phyloP scores from a whole-genome alignment of 1,140 invertebrate genomes.

The Drosophila sulfurigaster region DNA sequence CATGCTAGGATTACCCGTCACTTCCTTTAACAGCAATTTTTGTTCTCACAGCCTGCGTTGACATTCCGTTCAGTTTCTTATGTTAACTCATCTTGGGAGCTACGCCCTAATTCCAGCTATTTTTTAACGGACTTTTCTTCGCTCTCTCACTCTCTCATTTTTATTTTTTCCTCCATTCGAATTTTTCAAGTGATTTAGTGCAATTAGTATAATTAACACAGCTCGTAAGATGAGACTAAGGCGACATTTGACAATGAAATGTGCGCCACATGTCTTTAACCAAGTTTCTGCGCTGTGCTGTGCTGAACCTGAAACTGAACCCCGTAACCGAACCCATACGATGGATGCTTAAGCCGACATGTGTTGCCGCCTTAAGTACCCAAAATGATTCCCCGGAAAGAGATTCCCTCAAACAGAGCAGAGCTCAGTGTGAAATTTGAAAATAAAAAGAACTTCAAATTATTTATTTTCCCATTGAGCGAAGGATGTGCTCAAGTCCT shows the following conservation, averaged over 20 bases:
- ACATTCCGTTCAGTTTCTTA: conserved; percentile 45
- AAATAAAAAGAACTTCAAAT: conserved; percentile 16
- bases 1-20: conserved; percentile 58
- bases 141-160: neutral
- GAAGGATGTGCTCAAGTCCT: neutral
- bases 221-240: conserved; percentile 72
- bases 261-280: conserved; percentile 67
- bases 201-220: conserved; percentile 82
- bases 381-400: conserved; percentile 61
- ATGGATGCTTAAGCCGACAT: conserved; percentile 63
- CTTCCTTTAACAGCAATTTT: conserved; percentile 55
- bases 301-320: conserved; percentile 33
- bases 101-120: conserved; percentile 65
- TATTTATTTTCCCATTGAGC: conserved; percentile 32
- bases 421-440: conserved; percentile 23
- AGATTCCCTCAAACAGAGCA: conserved; percentile 17
- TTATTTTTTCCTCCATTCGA: conserved; percentile 29
- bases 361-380: conserved; percentile 60
- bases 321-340: conserved; percentile 12
- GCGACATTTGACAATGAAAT: conserved; percentile 75
- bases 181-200: conserved; percentile 82
- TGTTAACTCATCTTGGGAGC: conserved; percentile 19
- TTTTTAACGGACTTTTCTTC: conserved; percentile 43
- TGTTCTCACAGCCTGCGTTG: conserved; percentile 67
- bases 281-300: conserved; percentile 14